Base-by-base conservation (phyloP, 1,140 invertebrate genomes). In the Drosophila equinoxialis region DNA sequence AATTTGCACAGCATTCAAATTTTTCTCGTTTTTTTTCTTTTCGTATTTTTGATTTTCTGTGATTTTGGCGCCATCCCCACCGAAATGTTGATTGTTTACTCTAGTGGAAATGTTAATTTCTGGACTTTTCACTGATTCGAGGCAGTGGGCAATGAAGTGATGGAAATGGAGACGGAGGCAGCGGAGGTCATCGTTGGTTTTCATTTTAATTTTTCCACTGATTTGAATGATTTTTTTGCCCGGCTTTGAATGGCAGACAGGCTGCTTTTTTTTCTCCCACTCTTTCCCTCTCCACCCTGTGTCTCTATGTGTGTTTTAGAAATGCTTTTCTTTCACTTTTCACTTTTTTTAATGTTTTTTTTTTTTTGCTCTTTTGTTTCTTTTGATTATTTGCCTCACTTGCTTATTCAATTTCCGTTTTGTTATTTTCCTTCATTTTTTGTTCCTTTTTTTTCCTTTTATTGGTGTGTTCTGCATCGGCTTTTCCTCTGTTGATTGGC, bases 71-170 rank as follows among this genome's bases (percentile, higher is more conserved):
- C 66, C 60, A 66, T 48, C 33, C 33, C 57, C 26, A n/a, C 26
- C 54, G 23, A 59, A 58, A 37, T 68, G 63, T 70, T 74, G 79
- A 81, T 86, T 86, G 82, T 82, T 86, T 87, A 86, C 72, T 87
- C 83, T 82, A 71, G 58, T 86, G 83, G 83, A 86, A 86, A 86
- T 86, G 83, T 86, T 86, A 86, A 86, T 86, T 86, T 86, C 76
- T 87, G 79, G 83, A 86, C 83, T 87, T 86, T 82, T 82, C 75
- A 82, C 82, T 81, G 83, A 77, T 51, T 51, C 45, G 45, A 51
- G 45, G 45, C 61, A 66, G 67, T 75, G 60, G 63, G 58, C 59
- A 68, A 66, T 64, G 58, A 68, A 35, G 41, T 6, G 62, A 70
- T 20, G 14, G 45, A 14, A 17, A 4, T 7, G 14, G 51, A 13